Evolutionary conservation across 2,888 invertebrate species (phyloP), one percentile per base, ranked within the genome.

Genomic region (Lasioglossum pauxillum): DNA sequence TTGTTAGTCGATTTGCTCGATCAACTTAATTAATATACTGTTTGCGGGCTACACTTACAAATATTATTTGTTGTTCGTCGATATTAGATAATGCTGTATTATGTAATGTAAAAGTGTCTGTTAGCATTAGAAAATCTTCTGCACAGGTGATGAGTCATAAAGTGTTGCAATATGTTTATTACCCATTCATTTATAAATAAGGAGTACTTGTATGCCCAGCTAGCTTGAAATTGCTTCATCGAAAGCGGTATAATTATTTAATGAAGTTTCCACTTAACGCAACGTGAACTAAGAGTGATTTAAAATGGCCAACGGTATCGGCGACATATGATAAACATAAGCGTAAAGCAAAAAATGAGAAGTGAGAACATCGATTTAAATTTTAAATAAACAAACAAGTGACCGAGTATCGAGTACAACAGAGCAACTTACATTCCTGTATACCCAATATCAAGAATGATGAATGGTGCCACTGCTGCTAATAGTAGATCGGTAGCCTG

Each of bases 391-490:
- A 74, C 10, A 57, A 78, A 78, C 8, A 72, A 80, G 46, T 78
- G 4, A 86, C 49, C 83, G 64, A 78, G 82, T 41, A 44, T 84
- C 46, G 23, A 82, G 84, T 74, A 82, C 64, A 77, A 77, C 73
- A 81, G 73, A 82, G 79, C 73, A 88, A 95, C 95, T 95, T 95
- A 95, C 95, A 93, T 91, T 94, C 93, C 93, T 78, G 90, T 92
- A 91, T 93, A 94, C 94, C 94, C 95, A 89, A 94, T 93, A 94
- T 94, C 94, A 93, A 94, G 90, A 88, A 90, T 86, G 93, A 91
- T 82, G 93, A 94, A 91, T 87, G 93, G 93, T 88, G 94, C 86
- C 91, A 93, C 88, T 88, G 93, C 92, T 89, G 92, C 92, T 94
- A 94, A 93, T 83, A 94, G 92, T 91, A 93, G 91, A 87, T 93